A percentile compares a stretch with the other conserved stretches of the same genome.
These are phyloP conservation scores for Caenorhabditis japonica DNA, from an alignment of 2,888 invertebrate genomes.

Conservation along the genomic window DNA sequence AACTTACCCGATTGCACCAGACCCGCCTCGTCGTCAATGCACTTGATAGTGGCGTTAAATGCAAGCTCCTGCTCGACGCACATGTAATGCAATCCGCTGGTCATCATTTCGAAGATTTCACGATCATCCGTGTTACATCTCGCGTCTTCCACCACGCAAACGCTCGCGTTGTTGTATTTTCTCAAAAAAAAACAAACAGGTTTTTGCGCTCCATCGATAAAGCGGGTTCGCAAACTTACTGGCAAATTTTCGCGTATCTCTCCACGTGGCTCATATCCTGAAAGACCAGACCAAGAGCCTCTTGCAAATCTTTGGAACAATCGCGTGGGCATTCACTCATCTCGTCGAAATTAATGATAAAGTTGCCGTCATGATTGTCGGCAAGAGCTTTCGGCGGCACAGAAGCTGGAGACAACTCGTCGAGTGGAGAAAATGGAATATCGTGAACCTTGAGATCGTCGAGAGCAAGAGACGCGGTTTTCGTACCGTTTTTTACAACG, in stretches of 20 bases:
- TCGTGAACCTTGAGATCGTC: constrained; percentile 16
- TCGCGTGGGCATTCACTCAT: constrained; percentile 50
- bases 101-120: constrained; percentile 59
- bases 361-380: constrained; percentile 22
- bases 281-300: constrained; percentile 44
- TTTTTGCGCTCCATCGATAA: no score
- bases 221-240: constrained; percentile 17
- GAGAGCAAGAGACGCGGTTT: constrained; percentile 2
- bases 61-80: constrained; percentile 63
- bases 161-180: constrained; percentile 48
- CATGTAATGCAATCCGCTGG: constrained; percentile 65
- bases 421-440: constrained; percentile 30
- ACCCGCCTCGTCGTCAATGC: constrained; percentile 54
- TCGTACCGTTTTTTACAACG: constrained; percentile 9
- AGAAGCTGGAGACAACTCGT: constrained; percentile 21
- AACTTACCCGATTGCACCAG: constrained; percentile 57
- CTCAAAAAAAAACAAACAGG: constrained; percentile 44
- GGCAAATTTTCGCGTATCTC: constrained; percentile 54
- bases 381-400: constrained; percentile 8
- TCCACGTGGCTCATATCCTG: constrained; percentile 60
- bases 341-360: constrained; percentile 42
- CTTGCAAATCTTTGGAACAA: constrained; percentile 50
- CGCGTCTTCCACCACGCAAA: constrained; percentile 52
- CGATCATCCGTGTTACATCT: constrained; percentile 56
- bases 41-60: constrained; percentile 62